Percentiles rank a stretch among this genome's conserved stretches.
Conservation (phyloP, 2,888 invertebrate species). For the Parnassius mnemosyne region DNA sequence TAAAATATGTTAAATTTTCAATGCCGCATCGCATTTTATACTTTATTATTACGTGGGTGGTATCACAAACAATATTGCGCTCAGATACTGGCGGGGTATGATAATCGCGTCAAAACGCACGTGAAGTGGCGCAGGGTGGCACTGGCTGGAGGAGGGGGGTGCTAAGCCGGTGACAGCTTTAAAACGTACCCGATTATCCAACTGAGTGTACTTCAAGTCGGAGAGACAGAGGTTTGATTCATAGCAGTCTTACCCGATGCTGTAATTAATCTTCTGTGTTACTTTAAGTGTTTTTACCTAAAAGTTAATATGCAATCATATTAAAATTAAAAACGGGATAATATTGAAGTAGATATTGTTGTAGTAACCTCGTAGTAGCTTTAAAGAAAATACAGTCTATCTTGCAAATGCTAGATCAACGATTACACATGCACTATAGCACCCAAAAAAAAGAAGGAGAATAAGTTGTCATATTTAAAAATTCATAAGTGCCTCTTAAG, state of each 20-base stretch:
- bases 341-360: too few relatives aligned
- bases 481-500: too few relatives aligned
- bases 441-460: too few relatives aligned
- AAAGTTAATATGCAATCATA: too few relatives aligned
- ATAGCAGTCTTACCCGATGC: conserved; percentile 40
- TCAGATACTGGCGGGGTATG: conserved; percentile 75
- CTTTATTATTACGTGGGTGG: conserved; percentile 29
- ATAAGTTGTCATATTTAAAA: too few relatives aligned
- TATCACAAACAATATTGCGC: conserved; percentile 72
- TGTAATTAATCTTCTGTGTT: not conserved
- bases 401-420: too few relatives aligned
- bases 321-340: too few relatives aligned
- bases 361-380: too few relatives aligned
- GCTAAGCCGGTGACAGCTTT: conserved; percentile 75
- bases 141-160: conserved; percentile 30
- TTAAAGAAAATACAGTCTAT: too few relatives aligned
- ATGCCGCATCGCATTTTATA: conserved; percentile 40
- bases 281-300: too few relatives aligned
- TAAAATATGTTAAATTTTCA: not conserved
- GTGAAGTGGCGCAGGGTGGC: conserved; percentile 62
- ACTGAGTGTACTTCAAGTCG: conserved; percentile 60
- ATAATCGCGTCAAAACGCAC: conserved; percentile 81
- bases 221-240: conserved; percentile 61
- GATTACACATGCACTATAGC: too few relatives aligned
- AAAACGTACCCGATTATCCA: conserved; percentile 75